Conservation (phyloP, 2,888 invertebrate genomes). For the Anagyrus pseudococci region DNA sequence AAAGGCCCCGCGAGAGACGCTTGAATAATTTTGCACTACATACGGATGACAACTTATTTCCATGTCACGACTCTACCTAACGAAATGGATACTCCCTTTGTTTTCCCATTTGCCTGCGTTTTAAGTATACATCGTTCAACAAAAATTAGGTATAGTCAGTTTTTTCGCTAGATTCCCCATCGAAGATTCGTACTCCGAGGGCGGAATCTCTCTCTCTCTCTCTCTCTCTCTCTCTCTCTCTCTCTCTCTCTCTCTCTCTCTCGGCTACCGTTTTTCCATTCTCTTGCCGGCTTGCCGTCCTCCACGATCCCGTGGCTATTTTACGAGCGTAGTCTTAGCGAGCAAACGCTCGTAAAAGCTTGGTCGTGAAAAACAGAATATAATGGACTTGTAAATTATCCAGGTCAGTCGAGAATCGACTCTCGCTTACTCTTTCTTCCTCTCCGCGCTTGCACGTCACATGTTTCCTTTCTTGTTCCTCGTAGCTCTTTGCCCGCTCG, state of each 20-base stretch:
- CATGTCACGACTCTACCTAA: no score
- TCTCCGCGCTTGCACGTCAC: slow-evolving; percentile 8
- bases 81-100: no score
- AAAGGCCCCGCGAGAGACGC: no score
- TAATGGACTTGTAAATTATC: slow-evolving; percentile 51
- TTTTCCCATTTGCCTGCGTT: no score
- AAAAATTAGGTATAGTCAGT: no score
- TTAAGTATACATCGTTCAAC: no score
- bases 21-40: no score
- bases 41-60: no score
- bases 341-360: slow-evolving; percentile 44
- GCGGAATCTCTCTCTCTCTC: not conserved
- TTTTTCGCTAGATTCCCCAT: no score
- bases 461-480: slow-evolving; percentile 30
- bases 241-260: no score
- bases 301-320: slow-evolving; percentile 12
- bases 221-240: no score
- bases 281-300: not conserved
- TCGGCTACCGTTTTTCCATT: no score
- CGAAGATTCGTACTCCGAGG: not conserved
- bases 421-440: slow-evolving; percentile 3
- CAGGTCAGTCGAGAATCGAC: slow-evolving; percentile 39
- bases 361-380: slow-evolving; percentile 45
- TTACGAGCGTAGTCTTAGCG: slow-evolving; percentile 40
- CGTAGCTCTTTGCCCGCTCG: slow-evolving; percentile 13